These are phyloP conservation scores for Anguilla obscura DNA, from an alignment of 2,797 vertebrate genomes.

Conservation along the genomic window DNA sequence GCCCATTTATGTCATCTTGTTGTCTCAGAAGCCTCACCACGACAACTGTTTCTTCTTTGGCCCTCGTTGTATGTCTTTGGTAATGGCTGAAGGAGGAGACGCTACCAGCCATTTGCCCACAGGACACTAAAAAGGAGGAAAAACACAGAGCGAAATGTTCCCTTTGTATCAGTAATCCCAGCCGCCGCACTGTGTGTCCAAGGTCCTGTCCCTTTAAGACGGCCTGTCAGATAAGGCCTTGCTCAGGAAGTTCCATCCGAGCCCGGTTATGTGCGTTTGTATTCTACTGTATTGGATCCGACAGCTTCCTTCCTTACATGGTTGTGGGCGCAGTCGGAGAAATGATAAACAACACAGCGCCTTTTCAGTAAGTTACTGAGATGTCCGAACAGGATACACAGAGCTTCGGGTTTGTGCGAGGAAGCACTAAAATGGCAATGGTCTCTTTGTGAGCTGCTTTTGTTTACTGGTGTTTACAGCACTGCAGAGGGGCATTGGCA, in stretches of 20 bases:
- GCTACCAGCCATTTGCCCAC: not conserved
- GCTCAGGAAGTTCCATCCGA: slow-evolving; percentile 1
- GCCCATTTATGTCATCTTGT: not conserved
- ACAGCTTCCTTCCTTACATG: slow-evolving; percentile 45
- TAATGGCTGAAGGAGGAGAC: not conserved
- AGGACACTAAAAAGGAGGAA: not conserved
- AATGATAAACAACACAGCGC: slow-evolving; percentile 37
- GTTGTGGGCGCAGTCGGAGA: slow-evolving; percentile 15
- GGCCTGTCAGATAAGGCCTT: not conserved
- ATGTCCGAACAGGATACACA: slow-evolving; percentile 24
- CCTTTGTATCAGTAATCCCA: not conserved
- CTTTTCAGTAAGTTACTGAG: slow-evolving; percentile 36
- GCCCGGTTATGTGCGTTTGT: not conserved
- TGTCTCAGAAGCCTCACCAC: not conserved
- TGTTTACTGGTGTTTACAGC: slow-evolving; percentile 43
- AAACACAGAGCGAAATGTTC: not conserved
- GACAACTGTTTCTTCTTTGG: not conserved
- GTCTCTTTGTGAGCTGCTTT: slow-evolving; percentile 46
- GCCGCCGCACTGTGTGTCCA: not conserved
- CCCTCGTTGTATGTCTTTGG: not conserved
- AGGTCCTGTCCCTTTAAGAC: slow-evolving; percentile 6
- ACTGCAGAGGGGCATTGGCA: slow-evolving; percentile 23
- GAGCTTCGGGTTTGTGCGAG: slow-evolving; percentile 2
- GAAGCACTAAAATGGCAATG: slow-evolving; percentile 43
- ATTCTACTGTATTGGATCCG: not conserved